A percentile compares a stretch with the other conserved stretches of the same genome.
These are phyloP conservation scores for Chaenogobius annularis DNA, from an alignment of 2,113 vertebrate species.

Conservation along the genomic window DNA sequence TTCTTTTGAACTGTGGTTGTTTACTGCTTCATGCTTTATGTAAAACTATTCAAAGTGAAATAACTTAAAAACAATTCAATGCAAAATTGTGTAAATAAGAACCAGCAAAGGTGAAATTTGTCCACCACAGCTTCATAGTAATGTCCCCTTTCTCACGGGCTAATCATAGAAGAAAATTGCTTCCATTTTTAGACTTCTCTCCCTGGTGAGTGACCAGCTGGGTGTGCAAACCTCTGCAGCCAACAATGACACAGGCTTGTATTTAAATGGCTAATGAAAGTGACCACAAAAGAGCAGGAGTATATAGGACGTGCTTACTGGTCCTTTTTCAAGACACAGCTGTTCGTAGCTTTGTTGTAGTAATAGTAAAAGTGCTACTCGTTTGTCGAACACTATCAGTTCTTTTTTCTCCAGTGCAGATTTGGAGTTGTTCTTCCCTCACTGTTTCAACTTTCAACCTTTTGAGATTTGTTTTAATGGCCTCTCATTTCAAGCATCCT, in stretches of 20 bases:
- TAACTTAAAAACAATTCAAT: neutral
- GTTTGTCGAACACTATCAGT: neutral
- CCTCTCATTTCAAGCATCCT: neutral
- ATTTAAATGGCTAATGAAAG: conserved; percentile 41
- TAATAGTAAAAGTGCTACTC: neutral
- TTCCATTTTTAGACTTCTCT: conserved; percentile 68
- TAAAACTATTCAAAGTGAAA: neutral
- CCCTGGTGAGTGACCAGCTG: conserved; percentile 65
- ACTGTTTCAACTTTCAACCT: neutral
- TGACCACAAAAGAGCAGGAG: conserved; percentile 8
- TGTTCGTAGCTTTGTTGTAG: neutral
- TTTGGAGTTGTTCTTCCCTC: neutral
- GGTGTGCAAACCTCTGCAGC: conserved; percentile 35
- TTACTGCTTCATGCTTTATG: conserved; percentile 13
- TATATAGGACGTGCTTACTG: neutral
- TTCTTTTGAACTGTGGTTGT: neutral
- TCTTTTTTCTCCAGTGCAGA: neutral
- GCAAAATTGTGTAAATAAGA: neutral
- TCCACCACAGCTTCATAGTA: conserved; percentile 52
- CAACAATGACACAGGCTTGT: conserved; percentile 37
- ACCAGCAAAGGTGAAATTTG: conserved; percentile 27
- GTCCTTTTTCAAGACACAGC: neutral
- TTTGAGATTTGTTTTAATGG: neutral
- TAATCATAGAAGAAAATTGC: conserved; percentile 70
- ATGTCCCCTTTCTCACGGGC: conserved; percentile 55